phyloP scores from a whole-genome alignment of 2,888 invertebrate species.

The Nephrotoma flavescens region DNA sequence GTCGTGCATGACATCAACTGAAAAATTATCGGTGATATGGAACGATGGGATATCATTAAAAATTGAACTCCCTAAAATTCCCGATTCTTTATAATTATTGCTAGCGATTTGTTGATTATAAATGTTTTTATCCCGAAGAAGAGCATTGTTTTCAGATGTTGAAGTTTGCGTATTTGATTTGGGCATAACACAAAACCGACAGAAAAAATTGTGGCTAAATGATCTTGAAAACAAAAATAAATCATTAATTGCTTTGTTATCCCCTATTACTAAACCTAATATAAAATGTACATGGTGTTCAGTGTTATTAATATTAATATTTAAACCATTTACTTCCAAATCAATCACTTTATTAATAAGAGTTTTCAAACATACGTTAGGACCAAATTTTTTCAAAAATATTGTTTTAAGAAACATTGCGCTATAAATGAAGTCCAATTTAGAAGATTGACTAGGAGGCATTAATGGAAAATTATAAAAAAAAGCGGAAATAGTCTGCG shows the following conservation, averaged over 20 bases:
- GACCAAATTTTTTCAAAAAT: slow-evolving; percentile 10
- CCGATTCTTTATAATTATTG: slow-evolving; percentile 8
- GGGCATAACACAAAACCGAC: slow-evolving; percentile 3
- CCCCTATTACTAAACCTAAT: slow-evolving; percentile 1
- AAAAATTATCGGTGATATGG: slow-evolving; percentile 12
- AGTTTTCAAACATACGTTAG: slow-evolving; percentile 9
- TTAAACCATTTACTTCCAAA: slow-evolving; percentile 7
- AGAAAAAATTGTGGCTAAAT: too few species aligned
- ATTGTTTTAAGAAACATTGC: slow-evolving; percentile 10
- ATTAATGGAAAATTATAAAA: slow-evolving; percentile 10
- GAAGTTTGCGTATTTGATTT: not conserved
- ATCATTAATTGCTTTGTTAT: not conserved
- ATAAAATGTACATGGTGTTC: slow-evolving; percentile 7
- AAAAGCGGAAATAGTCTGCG: slow-evolving; percentile 10
- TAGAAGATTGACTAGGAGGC: slow-evolving; percentile 4
- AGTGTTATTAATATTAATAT: not conserved
- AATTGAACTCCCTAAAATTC: slow-evolving; percentile 10
- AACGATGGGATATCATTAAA: slow-evolving; percentile 10
- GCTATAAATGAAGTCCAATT: slow-evolving; percentile 10
- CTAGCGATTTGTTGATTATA: slow-evolving; percentile 5
- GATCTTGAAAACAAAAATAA: not conserved
- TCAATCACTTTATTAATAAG: slow-evolving; percentile 10
- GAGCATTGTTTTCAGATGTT: too few species aligned
- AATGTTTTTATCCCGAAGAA: not conserved
- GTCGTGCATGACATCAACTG: slow-evolving; percentile 5